A percentile compares a stretch with the other conserved stretches of the same genome.
Conservation (phyloP, 2,888 invertebrate genomes). For the Meliscaeva auricollis region DNA sequence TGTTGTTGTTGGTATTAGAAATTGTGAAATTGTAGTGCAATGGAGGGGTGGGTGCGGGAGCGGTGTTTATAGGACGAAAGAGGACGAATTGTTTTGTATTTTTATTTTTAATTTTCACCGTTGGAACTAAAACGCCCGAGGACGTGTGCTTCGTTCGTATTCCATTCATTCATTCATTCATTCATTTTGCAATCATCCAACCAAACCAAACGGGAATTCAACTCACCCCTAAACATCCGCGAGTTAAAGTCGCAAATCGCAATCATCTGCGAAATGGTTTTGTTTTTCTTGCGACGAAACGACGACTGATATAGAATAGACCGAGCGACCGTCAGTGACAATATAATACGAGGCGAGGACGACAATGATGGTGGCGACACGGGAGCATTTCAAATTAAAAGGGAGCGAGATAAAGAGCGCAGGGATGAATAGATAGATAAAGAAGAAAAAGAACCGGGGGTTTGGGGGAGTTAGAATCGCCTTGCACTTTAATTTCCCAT, state of each 20-base stretch:
- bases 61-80: not conserved
- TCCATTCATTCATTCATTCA: constrained; percentile 56
- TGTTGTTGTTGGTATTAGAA: not conserved
- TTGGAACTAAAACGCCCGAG: constrained; percentile 66
- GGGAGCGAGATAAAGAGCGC: constrained; percentile 62
- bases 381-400: constrained; percentile 76
- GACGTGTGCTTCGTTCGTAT: constrained; percentile 71
- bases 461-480: constrained; percentile 69
- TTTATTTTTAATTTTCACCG: constrained; percentile 72
- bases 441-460: constrained; percentile 28
- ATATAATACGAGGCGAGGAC: constrained; percentile 22
- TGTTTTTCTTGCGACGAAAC: constrained; percentile 64
- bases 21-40: not conserved
- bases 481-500: constrained; percentile 77
- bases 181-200: constrained; percentile 73
- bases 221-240: constrained; percentile 68
- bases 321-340: constrained; percentile 35
- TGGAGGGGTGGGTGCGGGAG: not conserved
- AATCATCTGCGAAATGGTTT: constrained; percentile 76
- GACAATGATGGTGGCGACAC: constrained; percentile 74
- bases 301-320: constrained; percentile 25
- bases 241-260: constrained; percentile 75
- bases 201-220: constrained; percentile 55
- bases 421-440: constrained; percentile 71
- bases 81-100: constrained; percentile 28